Base-by-base conservation (phyloP, 2,113 vertebrate genomes). In the Thryonomys swinderianus region DNA sequence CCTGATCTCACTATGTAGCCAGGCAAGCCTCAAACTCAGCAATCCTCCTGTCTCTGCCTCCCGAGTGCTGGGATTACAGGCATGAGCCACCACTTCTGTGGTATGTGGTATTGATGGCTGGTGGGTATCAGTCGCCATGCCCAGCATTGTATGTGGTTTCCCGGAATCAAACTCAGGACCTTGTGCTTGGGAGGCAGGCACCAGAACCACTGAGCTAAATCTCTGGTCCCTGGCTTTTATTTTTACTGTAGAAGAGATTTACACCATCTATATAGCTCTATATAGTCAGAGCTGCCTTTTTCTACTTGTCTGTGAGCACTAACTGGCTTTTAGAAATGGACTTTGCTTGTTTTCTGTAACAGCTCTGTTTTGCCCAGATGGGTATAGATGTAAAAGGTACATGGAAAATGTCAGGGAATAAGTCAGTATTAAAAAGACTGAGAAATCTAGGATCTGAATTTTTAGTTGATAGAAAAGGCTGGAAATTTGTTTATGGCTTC, bases 191-290 rank as follows among this genome's bases (percentile, higher is more conserved):
- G n/a, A n/a, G n/a, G n/a, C n/a, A n/a, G n/a, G n/a, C n/a, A n/a
- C n/a, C n/a, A n/a, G n/a, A n/a, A n/a, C n/a, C n/a, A n/a, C n/a
- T n/a, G n/a, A n/a, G n/a, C n/a, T n/a, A n/a, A n/a, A n/a, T n/a
- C n/a, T n/a, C n/a, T n/a, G n/a, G n/a, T n/a, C n/a, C 21, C 57
- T 95, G 88, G 79, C 59, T 87, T 97, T 92, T 67, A 59, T 74
- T 94, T 96, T 96, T 94, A 88, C 40, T 85, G 2, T 13, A 42
- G 37, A 42, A 96, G 71, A 86, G 90, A 96, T 90, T 92, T 55
- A 80, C 96, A 48, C 84, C 61, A 42, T 85, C 34, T 23, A 37
- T 92, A 79, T 78, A 45, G n/a, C 34, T 21, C 45, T 55, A 66
- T 96, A 59, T n/a, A 87, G 30, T 59, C 89, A 59, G 85, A 66